Conservation (phyloP, 2,113 vertebrate genomes). For the Neopipo cinnamomea region DNA sequence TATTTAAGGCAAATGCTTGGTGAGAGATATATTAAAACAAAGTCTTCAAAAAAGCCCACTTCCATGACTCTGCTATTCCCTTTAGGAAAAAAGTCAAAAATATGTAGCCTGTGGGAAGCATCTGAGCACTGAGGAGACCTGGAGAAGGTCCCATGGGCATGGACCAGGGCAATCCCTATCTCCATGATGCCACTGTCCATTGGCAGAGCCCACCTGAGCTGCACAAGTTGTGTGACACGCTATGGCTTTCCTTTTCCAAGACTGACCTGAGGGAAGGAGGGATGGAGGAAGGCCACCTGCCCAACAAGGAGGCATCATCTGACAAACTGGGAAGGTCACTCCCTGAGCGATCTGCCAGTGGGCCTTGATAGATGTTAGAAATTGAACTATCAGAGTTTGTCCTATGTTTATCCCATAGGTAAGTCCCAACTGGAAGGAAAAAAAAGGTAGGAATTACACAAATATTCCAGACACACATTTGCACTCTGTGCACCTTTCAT, state of each 20-base stretch:
- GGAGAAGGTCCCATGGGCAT: not conserved
- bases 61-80: not conserved
- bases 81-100: not conserved
- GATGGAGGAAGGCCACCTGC: not conserved
- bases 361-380: not conserved
- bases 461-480: conserved; percentile 25
- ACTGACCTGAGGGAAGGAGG: not conserved
- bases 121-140: not conserved
- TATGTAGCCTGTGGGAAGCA: accelerated
- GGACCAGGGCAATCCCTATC: not conserved
- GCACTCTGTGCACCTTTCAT: conserved; percentile 23
- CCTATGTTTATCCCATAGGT: not conserved
- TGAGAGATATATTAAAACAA: not conserved
- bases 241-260: not conserved
- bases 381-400: not conserved
- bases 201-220: not conserved
- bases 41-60: not conserved
- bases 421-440: not conserved
- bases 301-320: not conserved
- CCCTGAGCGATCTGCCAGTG: not conserved
- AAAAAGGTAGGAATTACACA: conserved; percentile 19
- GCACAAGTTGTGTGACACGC: accelerated
- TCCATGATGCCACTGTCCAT: accelerated
- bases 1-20: not conserved
- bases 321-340: not conserved